phyloP scores from a whole-genome alignment of 1,140 invertebrate species.

The Prorops nasuta region DNA sequence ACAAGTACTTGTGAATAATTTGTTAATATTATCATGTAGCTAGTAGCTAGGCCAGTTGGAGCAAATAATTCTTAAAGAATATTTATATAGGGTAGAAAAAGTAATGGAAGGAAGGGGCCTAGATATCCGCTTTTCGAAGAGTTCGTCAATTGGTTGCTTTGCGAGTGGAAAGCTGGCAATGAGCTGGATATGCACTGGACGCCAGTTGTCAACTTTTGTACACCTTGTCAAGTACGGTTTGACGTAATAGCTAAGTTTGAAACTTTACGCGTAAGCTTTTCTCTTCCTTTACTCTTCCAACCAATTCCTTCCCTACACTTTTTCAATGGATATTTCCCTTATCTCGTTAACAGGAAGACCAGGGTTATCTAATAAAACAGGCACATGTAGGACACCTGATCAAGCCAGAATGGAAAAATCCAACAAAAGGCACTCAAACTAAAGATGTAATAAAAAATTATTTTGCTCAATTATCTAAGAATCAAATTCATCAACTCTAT shows the following conservation, averaged over 20 bases:
- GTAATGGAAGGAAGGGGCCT: constrained; percentile 47
- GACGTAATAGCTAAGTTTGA: constrained; percentile 88
- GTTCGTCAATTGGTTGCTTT: constrained; percentile 73
- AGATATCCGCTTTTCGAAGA: constrained; percentile 74
- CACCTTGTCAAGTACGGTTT: constrained; percentile 85
- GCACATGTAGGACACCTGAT: constrained; percentile 73
- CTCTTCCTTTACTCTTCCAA: not conserved
- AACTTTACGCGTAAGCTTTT: constrained; percentile 65
- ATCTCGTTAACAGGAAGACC: constrained; percentile 67
- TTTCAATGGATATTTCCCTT: no score
- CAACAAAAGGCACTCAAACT: constrained; percentile 70
- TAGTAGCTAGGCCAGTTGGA: no score
- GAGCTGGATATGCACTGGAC: constrained; percentile 90
- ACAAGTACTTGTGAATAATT: no score
- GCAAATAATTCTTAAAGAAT: no score
- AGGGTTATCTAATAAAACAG: constrained; percentile 77
- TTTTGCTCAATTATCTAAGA: constrained; percentile 71
- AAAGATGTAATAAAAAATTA: constrained; percentile 70
- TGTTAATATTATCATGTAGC: no score
- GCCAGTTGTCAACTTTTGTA: constrained; percentile 81
- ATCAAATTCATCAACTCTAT: constrained; percentile 75
- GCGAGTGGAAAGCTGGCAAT: constrained; percentile 64
- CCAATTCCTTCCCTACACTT: no score
- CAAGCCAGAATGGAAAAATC: constrained; percentile 79
- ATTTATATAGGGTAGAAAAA: constrained; percentile 42